These are phyloP conservation scores for Pituophis catenifer DNA, from an alignment of 2,113 vertebrate genomes.

Conservation along the genomic window DNA sequence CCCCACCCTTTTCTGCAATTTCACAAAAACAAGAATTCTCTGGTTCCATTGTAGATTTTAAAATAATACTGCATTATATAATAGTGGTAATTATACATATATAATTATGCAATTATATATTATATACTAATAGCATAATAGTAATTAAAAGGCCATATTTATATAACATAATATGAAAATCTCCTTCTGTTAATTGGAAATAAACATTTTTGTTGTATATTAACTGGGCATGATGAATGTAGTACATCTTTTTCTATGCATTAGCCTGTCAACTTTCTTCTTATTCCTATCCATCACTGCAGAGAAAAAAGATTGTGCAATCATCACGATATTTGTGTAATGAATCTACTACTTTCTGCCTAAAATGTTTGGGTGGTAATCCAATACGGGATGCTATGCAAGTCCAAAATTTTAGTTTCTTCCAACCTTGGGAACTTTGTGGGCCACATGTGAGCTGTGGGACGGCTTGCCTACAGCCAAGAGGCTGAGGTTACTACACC, in stretches of 20 bases:
- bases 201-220: not conserved
- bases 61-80: not conserved
- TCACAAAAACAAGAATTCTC: not conserved
- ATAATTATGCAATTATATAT: not conserved
- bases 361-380: not conserved
- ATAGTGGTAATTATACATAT: not conserved
- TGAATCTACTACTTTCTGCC: not conserved
- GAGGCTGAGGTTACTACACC: not conserved
- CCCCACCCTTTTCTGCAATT: not conserved
- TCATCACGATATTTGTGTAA: not conserved
- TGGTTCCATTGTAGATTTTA: not conserved
- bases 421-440: not conserved
- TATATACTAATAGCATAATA: not conserved
- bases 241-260: not conserved
- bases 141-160: not conserved
- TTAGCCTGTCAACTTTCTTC: not conserved
- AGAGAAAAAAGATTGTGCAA: not conserved
- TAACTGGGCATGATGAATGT: not conserved
- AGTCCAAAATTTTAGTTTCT: not conserved
- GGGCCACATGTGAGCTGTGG: not conserved
- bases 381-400: not conserved
- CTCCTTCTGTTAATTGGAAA: not conserved
- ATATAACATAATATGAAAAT: not conserved
- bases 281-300: not conserved
- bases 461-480: not conserved